Percentiles rank a stretch among this genome's conserved stretches.
Conservation (phyloP, 1,140 invertebrate genomes). For the Riptortus pedestris region DNA sequence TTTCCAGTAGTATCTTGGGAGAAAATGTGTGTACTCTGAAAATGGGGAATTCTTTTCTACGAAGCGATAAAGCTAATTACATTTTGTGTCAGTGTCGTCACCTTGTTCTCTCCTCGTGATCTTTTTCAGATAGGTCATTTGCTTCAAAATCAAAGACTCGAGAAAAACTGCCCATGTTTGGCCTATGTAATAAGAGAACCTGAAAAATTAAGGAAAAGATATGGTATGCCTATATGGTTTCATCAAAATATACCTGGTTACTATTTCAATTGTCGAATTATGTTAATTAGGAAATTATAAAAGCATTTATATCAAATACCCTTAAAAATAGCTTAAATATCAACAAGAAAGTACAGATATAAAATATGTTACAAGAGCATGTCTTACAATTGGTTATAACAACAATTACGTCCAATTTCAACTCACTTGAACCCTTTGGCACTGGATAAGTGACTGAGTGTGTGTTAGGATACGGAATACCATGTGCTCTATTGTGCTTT, state of each 20-base stretch:
- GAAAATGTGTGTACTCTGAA: too few relatives aligned
- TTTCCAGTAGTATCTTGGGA: too few relatives aligned
- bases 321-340: neutral
- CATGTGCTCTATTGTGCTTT: slow-evolving; percentile 90
- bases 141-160: slow-evolving; percentile 85
- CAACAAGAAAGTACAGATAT: slow-evolving; percentile 8
- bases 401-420: neutral
- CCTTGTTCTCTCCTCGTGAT: slow-evolving; percentile 63
- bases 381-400: neutral
- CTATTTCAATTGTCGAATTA: too few relatives aligned
- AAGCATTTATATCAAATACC: neutral
- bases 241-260: too few relatives aligned
- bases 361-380: neutral
- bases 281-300: neutral
- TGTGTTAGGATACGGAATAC: slow-evolving; percentile 88
- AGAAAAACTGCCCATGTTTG: slow-evolving; percentile 78
- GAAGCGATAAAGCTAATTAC: slow-evolving; percentile 20
- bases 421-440: slow-evolving; percentile 76
- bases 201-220: slow-evolving; percentile 39
- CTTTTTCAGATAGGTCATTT: slow-evolving; percentile 49
- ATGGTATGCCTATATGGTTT: too few relatives aligned
- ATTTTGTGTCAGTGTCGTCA: slow-evolving; percentile 35
- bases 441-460: slow-evolving; percentile 86
- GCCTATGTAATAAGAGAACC: slow-evolving; percentile 79
- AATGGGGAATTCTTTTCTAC: slow-evolving; percentile 4